Percentiles rank a stretch among this genome's conserved stretches.
Conservation (phyloP, 1,140 invertebrate species). For the Meloidogyne chitwoodi region DNA sequence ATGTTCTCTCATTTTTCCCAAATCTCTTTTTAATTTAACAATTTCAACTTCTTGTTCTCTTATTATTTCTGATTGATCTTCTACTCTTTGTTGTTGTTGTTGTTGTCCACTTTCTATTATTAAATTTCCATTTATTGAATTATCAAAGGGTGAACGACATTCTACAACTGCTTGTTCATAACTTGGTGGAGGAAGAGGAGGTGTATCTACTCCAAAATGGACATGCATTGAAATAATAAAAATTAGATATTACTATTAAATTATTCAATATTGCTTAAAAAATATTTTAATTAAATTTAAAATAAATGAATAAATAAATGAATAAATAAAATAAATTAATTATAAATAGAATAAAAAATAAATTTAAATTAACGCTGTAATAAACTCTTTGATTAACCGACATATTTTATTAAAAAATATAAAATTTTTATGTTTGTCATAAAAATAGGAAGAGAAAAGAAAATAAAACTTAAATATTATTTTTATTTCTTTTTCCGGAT, state of each 20-base stretch:
- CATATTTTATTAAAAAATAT: too few relatives aligned
- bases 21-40: constrained; percentile 11
- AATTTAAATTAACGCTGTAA: too few relatives aligned
- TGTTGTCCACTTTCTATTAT: not conserved
- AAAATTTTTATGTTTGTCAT: too few relatives aligned
- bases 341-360: not conserved
- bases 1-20: constrained; percentile 9
- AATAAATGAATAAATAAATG: too few relatives aligned
- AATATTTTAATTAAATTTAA: too few relatives aligned
- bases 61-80: constrained; percentile 1
- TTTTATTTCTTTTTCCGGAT: too few relatives aligned
- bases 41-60: constrained; percentile 12
- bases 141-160: not conserved
- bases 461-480: too few relatives aligned
- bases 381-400: too few relatives aligned
- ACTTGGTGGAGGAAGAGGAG: constrained; percentile 6
- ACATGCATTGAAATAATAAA: not conserved
- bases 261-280: too few relatives aligned
- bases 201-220: not conserved
- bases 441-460: too few relatives aligned
- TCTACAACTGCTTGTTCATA: constrained; percentile 8
- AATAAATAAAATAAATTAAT: too few relatives aligned
- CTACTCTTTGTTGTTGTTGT: not conserved
- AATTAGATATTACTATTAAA: too few relatives aligned
- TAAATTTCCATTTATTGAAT: not conserved